A percentile compares a stretch with the other conserved stretches of the same genome.
Evolutionary conservation across 2,113 vertebrate genomes (phyloP).

Genomic region (Chelonoidis abingdonii): DNA sequence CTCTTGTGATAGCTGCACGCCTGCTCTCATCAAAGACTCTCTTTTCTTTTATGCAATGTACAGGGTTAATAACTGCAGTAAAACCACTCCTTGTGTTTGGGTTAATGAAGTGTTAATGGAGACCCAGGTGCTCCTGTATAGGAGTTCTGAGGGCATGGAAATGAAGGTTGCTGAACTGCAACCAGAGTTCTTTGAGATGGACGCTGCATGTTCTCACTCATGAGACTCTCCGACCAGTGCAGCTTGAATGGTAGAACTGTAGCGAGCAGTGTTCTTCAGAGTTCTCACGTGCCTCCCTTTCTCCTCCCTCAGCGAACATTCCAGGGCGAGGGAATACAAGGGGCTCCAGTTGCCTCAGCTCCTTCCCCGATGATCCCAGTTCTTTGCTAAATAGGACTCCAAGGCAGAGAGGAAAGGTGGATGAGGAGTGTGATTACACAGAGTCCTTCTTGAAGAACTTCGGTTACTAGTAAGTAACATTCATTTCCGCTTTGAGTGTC

Average conservation of each 20-base stretch:
- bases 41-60: rapidly evolving
- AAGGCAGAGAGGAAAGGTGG: background rate
- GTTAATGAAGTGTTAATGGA: background rate
- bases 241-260: background rate
- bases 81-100: background rate
- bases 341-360: background rate
- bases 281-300: background rate
- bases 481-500: background rate
- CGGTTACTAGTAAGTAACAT: background rate
- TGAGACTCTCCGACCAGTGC: background rate
- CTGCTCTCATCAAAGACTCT: rapidly evolving
- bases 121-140: rapidly evolving
- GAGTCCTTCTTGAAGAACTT: background rate
- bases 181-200: background rate
- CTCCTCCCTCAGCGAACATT: background rate
- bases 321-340: background rate
- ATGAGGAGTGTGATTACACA: background rate
- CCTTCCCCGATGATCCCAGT: background rate
- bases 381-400: background rate
- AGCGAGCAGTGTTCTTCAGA: background rate
- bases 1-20: rapidly evolving
- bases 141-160: background rate
- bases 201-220: background rate
- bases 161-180: background rate
- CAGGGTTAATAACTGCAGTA: background rate